phyloP scores from a whole-genome alignment of 1,140 invertebrate genomes.

The Gryllus bimaculatus region DNA sequence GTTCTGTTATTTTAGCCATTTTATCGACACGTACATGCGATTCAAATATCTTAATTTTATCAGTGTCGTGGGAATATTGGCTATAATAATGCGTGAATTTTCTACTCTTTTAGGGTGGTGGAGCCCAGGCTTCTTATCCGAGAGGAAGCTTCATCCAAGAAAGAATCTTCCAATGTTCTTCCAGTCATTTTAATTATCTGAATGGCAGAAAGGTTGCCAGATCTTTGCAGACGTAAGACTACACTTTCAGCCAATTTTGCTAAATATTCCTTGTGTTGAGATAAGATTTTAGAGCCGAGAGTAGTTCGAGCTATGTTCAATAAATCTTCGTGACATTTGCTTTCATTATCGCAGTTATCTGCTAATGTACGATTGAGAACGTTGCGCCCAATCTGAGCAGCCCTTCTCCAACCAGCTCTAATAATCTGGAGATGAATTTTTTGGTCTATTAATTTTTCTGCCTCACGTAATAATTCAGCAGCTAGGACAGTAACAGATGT shows the following conservation, averaged over 20 bases:
- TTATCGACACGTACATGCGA: conserved; percentile 96
- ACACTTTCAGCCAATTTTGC: conserved; percentile 92
- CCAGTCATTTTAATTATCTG: conserved; percentile 97
- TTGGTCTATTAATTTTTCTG: conserved; percentile 86
- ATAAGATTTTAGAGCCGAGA: conserved; percentile 95
- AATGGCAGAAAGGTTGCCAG: conserved; percentile 90
- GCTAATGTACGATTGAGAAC: conserved; percentile 67
- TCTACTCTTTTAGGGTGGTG: conserved; percentile 84
- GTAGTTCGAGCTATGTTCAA: conserved; percentile 97
- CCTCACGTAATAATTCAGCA: conserved; percentile 88
- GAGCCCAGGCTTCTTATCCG: conserved; percentile 92
- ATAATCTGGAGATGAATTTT: conserved; percentile 99
- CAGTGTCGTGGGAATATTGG: conserved; percentile 99
- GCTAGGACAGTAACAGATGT: conserved; percentile 97
- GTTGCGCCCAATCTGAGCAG: conserved; percentile 69
- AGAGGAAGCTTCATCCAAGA: conserved; percentile 93
- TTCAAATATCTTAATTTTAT: conserved; percentile 99
- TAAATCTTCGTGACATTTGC: conserved; percentile 77
- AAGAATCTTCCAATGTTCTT: conserved; percentile 86
- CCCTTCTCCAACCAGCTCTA: conserved; percentile 87
- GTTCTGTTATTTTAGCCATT: conserved; percentile 94
- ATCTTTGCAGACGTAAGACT: conserved; percentile 88
- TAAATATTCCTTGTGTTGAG: conserved; percentile 96
- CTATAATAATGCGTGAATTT: conserved; percentile 93
- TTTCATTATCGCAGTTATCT: conserved; percentile 69